Evolutionary conservation across 2,113 vertebrate species (phyloP).

Genomic region (Callionymus lyra): DNA sequence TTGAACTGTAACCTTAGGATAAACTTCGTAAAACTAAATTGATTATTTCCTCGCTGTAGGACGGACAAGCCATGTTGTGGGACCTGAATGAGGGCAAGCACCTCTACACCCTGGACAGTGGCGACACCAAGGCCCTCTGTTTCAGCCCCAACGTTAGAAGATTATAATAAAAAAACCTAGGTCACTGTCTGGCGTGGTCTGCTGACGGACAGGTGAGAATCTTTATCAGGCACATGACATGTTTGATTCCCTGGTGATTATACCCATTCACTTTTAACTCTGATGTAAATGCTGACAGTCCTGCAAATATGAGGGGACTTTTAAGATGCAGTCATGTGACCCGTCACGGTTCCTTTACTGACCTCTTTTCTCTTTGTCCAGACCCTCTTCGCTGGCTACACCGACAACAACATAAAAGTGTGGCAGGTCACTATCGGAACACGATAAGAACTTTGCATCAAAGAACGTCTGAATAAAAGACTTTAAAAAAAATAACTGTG

Average conservation of each 20-base stretch:
- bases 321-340: neutral
- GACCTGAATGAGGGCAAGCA: conserved; percentile 96
- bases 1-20: neutral
- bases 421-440: conserved; percentile 96
- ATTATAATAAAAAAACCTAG: conserved; percentile 96
- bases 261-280: conserved; percentile 59
- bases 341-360: rapidly evolving
- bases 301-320: conserved; percentile 74
- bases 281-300: conserved; percentile 66
- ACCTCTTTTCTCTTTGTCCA: conserved; percentile 31
- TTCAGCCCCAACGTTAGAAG: conserved; percentile 98
- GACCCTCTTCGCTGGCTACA: conserved; percentile 94
- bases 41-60: conserved; percentile 52
- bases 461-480: conserved; percentile 59
- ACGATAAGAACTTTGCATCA: conserved; percentile 66
- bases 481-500: too few species aligned
- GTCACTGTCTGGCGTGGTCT: conserved; percentile 92
- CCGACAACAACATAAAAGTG: conserved; percentile 90
- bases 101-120: conserved; percentile 88
- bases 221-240: neutral
- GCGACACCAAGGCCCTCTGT: conserved; percentile 89
- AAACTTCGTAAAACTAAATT: too few species aligned
- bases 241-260: conserved; percentile 59
- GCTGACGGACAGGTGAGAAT: conserved; percentile 87
- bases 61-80: conserved; percentile 96